Evolutionary conservation across 23 tunicate species (phyloP).

Genomic region (Halocynthia aurantium): DNA sequence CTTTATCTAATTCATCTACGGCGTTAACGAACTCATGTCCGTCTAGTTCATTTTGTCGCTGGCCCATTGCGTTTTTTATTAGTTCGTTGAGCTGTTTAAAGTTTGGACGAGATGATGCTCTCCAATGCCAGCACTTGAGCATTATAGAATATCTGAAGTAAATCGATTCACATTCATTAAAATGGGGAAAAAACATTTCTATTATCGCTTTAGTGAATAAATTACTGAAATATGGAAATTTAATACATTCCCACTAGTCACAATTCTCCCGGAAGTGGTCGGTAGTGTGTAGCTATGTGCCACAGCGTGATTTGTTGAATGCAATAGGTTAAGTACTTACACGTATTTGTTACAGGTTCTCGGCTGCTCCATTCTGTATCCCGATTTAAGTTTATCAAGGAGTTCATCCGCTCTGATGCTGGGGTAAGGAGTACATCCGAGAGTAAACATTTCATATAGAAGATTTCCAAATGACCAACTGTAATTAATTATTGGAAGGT

Average conservation of each 20-base stretch:
- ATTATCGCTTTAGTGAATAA: neutral
- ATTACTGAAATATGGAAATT: too few relatives aligned
- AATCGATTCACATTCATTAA: neutral
- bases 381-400: slow-evolving; percentile 40
- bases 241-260: too few relatives aligned
- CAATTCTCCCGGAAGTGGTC: too few relatives aligned
- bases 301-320: too few relatives aligned
- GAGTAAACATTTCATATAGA: slow-evolving; percentile 69
- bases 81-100: slow-evolving; percentile 23
- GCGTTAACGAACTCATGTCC: too few relatives aligned
- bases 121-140: slow-evolving; percentile 82
- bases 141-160: slow-evolving; percentile 44
- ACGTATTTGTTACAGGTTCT: slow-evolving; percentile 52
- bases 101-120: slow-evolving; percentile 64
- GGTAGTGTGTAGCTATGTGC: too few relatives aligned
- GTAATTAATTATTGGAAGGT: neutral
- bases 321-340: slow-evolving; percentile 24
- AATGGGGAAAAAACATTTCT: neutral
- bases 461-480: slow-evolving; percentile 89
- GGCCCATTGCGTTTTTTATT: neutral
- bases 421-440: slow-evolving; percentile 76
- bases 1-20: too few relatives aligned
- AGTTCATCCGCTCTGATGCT: slow-evolving; percentile 32
- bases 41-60: too few relatives aligned
- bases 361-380: slow-evolving; percentile 69